Evolutionary conservation across 1,140 invertebrate species (phyloP).

Genomic region (Aphaenogaster floridana): DNA sequence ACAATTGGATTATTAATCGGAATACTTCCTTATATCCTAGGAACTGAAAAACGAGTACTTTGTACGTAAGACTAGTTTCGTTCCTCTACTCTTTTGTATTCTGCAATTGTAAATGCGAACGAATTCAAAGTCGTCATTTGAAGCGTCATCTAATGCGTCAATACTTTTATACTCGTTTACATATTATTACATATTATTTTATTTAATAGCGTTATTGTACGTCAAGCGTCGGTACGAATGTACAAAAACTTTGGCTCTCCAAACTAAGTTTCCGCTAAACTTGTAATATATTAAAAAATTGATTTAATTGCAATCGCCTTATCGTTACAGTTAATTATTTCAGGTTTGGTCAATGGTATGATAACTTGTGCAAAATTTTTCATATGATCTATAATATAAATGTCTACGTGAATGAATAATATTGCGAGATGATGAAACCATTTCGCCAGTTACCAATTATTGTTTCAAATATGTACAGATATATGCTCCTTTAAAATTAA

Average conservation of each 20-base stretch:
- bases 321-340: conserved; percentile 41
- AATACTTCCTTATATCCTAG: conserved; percentile 59
- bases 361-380: conserved; percentile 67
- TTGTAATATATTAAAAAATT: conserved; percentile 68
- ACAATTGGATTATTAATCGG: conserved; percentile 54
- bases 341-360: conserved; percentile 67
- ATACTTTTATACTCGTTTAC: conserved; percentile 50
- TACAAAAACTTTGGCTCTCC: conserved; percentile 68
- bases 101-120: conserved; percentile 48
- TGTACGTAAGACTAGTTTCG: conserved; percentile 61
- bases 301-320: conserved; percentile 61
- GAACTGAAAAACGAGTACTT: conserved; percentile 68
- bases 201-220: conserved; percentile 54
- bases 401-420: conserved; percentile 52
- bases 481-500: not conserved
- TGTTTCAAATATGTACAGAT: conserved; percentile 32
- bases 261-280: conserved; percentile 61
- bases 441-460: conserved; percentile 26
- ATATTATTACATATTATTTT: conserved; percentile 51
- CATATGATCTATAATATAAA: conserved; percentile 42
- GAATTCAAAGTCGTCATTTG: conserved; percentile 39
- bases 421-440: conserved; percentile 28
- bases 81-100: conserved; percentile 45
- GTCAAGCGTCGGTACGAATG: conserved; percentile 67
- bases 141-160: conserved; percentile 63